phyloP scores from a whole-genome alignment of 2,113 vertebrate genomes.

The Orientallactaga bullata region DNA sequence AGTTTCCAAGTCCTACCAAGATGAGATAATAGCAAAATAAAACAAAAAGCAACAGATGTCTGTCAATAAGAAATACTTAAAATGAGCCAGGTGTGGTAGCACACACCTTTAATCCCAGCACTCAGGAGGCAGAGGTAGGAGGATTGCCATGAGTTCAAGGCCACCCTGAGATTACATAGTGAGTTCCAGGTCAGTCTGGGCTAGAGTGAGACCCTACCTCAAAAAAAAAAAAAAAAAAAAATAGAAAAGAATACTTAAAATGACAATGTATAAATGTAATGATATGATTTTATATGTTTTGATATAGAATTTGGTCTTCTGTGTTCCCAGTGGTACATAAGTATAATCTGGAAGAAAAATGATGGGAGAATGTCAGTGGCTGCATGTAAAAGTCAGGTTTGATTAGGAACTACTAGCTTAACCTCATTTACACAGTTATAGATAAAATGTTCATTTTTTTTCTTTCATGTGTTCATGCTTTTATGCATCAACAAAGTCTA shows the following conservation, averaged over 20 bases:
- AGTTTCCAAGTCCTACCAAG: neutral
- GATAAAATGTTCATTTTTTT: too few relatives aligned
- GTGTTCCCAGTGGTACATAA: neutral
- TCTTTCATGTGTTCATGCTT: too few relatives aligned
- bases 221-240: too few relatives aligned
- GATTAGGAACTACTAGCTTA: neutral
- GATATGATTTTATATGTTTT: neutral
- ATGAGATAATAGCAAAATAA: neutral
- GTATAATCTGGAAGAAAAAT: neutral
- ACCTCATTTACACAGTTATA: neutral
- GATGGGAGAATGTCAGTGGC: neutral
- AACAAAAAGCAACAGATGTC: neutral
- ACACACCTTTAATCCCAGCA: too few relatives aligned
- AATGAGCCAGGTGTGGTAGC: too few relatives aligned
- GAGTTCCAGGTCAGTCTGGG: too few relatives aligned
- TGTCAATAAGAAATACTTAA: too few relatives aligned
- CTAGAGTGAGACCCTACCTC: too few relatives aligned
- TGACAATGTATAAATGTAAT: neutral
- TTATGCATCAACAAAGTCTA: constrained; percentile 23
- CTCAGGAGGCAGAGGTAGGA: too few relatives aligned
- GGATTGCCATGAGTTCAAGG: too few relatives aligned
- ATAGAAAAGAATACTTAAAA: neutral
- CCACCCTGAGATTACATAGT: too few relatives aligned
- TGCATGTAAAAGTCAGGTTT: constrained; percentile 10
- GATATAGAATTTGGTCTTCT: neutral